phyloP scores from a whole-genome alignment of 2,888 invertebrate species.

The Epirrhoe tristata region DNA sequence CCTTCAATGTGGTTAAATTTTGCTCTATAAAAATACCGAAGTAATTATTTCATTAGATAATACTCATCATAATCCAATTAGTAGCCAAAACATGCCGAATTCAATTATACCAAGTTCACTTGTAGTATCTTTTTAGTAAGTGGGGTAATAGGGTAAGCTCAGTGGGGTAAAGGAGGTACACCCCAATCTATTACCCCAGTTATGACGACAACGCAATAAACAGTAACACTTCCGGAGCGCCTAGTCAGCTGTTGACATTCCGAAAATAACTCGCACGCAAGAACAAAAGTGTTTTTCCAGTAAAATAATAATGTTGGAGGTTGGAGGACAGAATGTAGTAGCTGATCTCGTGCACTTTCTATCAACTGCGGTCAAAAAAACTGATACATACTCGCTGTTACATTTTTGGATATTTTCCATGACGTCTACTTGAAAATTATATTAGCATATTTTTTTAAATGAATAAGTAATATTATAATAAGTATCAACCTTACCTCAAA shows the following conservation, averaged over 20 bases:
- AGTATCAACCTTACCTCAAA: not conserved
- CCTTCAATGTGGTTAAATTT: too few relatives aligned
- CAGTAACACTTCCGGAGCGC: slow-evolving; percentile 27
- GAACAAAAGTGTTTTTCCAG: slow-evolving; percentile 19
- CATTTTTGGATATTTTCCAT: too few relatives aligned
- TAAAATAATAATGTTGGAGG: not conserved
- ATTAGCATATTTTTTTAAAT: not conserved
- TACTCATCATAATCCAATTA: too few relatives aligned
- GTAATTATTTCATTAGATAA: too few relatives aligned
- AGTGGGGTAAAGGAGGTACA: slow-evolving; percentile 1
- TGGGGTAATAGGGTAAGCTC: slow-evolving; percentile 17
- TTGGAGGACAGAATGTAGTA: not conserved
- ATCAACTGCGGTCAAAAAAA: too few relatives aligned
- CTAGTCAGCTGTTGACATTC: slow-evolving; percentile 41
- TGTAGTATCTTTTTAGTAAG: not conserved
- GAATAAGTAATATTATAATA: not conserved
- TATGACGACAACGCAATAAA: slow-evolving; percentile 36
- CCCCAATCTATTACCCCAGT: slow-evolving; percentile 31
- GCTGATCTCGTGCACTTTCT: too few relatives aligned
- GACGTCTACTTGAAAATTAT: too few relatives aligned
- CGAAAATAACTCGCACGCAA: slow-evolving; percentile 36
- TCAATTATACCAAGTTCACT: not conserved
- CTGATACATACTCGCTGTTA: too few relatives aligned
- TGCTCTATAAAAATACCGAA: too few relatives aligned
- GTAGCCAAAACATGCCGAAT: too few relatives aligned